A percentile compares a stretch with the other conserved stretches of the same genome.
Evolutionary conservation across 2,113 vertebrate genomes (phyloP).

Genomic region (Taxidea taxus): DNA sequence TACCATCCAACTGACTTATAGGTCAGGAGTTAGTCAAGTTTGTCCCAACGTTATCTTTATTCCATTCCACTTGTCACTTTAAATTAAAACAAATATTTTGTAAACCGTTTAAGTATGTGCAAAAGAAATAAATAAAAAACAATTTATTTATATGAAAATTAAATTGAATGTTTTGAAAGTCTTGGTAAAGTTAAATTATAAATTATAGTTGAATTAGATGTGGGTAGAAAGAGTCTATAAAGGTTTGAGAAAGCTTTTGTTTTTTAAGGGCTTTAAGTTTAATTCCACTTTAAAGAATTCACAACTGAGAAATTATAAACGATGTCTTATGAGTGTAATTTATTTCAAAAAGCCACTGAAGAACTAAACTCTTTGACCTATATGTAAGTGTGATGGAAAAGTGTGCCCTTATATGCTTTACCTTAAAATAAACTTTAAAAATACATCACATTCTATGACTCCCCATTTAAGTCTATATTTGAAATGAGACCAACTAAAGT

Average conservation of each 20-base stretch:
- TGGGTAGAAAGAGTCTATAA: not conserved
- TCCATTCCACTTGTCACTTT: not conserved
- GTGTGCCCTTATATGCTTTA: not conserved
- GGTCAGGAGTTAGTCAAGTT: not conserved
- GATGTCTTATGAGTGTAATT: not conserved
- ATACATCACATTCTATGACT: not conserved
- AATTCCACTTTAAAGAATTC: not conserved
- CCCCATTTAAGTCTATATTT: not conserved
- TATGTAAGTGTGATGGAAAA: not conserved
- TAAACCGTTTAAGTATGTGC: not conserved
- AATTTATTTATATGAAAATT: slow-evolving; percentile 11
- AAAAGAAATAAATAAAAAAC: not conserved
- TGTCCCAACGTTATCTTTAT: not conserved
- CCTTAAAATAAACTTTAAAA: not conserved
- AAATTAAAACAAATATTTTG: not conserved
- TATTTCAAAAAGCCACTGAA: not conserved
- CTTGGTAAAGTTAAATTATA: not conserved
- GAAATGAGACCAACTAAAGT: not conserved
- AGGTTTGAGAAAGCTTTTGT: not conserved
- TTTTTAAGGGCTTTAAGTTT: not conserved
- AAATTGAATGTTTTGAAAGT: not conserved
- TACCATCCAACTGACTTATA: not conserved
- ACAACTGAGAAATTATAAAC: not conserved
- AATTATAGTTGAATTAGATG: not conserved
- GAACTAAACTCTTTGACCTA: not conserved